Percentiles rank a stretch among this genome's conserved stretches.
Evolutionary conservation across 1,140 invertebrate species (phyloP).

Genomic region (Neodiprion virginianus): DNA sequence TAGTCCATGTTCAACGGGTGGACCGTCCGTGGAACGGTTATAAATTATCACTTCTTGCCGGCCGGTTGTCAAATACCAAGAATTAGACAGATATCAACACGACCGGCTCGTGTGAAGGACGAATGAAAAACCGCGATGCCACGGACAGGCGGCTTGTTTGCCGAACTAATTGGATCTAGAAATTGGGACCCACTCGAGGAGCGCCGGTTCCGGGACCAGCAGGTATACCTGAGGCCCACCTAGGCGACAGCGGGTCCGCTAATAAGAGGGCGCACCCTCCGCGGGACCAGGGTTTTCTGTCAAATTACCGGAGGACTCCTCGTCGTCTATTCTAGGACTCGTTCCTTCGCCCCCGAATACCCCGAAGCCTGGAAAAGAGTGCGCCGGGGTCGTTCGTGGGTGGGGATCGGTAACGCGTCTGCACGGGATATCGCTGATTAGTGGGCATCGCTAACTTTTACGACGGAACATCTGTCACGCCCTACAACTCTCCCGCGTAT

Average conservation of each 20-base stretch:
- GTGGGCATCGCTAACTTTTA: constrained; percentile 7
- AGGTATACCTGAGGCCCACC: neutral
- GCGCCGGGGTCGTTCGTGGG: too few species aligned
- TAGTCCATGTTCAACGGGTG: too few species aligned
- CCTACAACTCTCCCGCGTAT: too few species aligned
- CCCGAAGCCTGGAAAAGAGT: too few species aligned
- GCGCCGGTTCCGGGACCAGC: neutral
- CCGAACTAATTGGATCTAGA: neutral
- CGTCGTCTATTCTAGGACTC: constrained; percentile 1
- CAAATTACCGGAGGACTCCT: neutral
- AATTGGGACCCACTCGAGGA: neutral
- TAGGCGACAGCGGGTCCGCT: constrained; percentile 6
- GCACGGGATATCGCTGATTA: neutral
- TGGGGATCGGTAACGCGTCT: neutral
- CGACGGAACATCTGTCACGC: neutral
- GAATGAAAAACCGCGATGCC: constrained; percentile 11
- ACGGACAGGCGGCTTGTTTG: neutral
- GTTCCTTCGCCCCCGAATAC: neutral
- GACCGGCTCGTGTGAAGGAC: neutral
- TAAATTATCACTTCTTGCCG: constrained; percentile 8
- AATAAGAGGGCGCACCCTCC: neutral
- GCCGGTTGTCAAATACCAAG: constrained; percentile 31
- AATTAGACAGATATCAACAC: constrained; percentile 19
- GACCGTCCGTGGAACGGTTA: neutral
- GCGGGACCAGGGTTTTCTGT: neutral